Base-by-base conservation (phyloP, 2,888 invertebrate species). In the Trissonchulus sp. region DNA sequence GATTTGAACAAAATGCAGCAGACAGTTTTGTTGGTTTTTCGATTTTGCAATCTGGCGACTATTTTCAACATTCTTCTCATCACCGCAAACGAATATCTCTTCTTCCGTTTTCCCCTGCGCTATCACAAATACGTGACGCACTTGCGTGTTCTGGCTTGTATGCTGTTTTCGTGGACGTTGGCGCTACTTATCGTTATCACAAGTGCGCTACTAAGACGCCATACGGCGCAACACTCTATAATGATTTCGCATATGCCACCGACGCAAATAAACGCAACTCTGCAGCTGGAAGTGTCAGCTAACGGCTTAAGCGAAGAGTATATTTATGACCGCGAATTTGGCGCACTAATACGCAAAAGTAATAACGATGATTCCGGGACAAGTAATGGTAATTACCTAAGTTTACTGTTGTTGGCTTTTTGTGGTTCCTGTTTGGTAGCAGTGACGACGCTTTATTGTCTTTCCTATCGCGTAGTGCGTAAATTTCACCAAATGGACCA, bases 41-140 rank as follows among this genome's bases (percentile, higher is more conserved):
- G 68, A 65, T 65, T 65, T 65, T 65, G 68, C 35, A 65, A 65
- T 18, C 68, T 65, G 8, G 28, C 68, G 8, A 65, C 68, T 8
- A 34, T 65, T 15, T 15, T 65, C 33, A 65, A 65, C n/a, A 65
- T 65, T 15, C n/a, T 65, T 8, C 8, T 65, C 35, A 30, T 65
- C 33, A 65, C 68, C 8, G 33, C 8, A 28, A 65, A 65, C 28
- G 68, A 65, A 28, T 65, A 33, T 65, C 68, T 65, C 8, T 65
- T 33, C 28, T 15, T 65, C n/a, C 68, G 68, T 15, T 65, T 15
- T 28, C 68, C 68, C 18, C 28, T 65, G 15, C 68, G 35, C 15
- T 65, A 65, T n/a, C n/a, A n/a, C n/a, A 65, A 65, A 28, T 65
- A 34, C 18, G 35, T 65, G 33, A 65, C 31, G 8, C 8, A 34